Conservation (phyloP, 2,888 invertebrate species). For the Aspidiotus rigidus region DNA sequence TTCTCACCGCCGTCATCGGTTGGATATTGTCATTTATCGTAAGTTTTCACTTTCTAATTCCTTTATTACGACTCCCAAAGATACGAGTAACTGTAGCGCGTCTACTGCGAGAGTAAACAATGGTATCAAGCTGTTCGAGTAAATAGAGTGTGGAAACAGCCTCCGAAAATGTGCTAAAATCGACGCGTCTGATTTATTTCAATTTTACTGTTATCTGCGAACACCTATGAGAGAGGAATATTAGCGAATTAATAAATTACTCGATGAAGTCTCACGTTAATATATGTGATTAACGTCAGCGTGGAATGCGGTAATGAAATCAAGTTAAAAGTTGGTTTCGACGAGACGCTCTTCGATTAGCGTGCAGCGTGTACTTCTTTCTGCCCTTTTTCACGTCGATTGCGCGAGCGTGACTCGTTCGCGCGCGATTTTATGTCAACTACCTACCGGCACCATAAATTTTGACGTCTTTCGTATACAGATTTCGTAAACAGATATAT, state of each 20-base stretch:
- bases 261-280: constrained; percentile 27
- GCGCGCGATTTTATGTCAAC: no score
- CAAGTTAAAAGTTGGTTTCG: constrained; percentile 11
- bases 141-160: not conserved
- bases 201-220: constrained; percentile 26
- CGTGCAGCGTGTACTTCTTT: no score
- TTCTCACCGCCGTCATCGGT: constrained; percentile 14
- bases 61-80: no score
- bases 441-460: no score
- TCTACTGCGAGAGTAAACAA: no score
- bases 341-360: no score
- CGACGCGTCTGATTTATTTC: constrained; percentile 3
- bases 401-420: no score
- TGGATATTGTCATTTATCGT: constrained; percentile 23
- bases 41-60: constrained; percentile 7
- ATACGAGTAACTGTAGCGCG: no score
- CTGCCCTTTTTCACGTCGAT: no score
- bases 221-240: constrained; percentile 22
- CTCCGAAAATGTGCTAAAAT: not conserved
- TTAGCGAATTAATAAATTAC: constrained; percentile 25
- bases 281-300: constrained; percentile 30
- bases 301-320: constrained; percentile 29
- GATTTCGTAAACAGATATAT: no score
- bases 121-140: no score
- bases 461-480: no score